Evolutionary conservation across 2,888 invertebrate species (phyloP).

Genomic region (Nowickia ferox): DNA sequence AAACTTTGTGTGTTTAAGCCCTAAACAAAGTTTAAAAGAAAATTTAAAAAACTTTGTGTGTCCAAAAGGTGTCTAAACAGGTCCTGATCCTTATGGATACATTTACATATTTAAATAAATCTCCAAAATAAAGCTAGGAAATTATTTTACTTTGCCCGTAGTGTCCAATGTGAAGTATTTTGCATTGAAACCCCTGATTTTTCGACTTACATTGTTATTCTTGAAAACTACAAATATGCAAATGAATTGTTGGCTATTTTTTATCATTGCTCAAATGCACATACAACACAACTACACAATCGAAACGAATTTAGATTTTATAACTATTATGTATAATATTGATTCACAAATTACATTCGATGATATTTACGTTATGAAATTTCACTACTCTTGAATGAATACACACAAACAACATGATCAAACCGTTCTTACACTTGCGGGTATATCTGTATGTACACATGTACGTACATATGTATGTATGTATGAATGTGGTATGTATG

Average conservation of each 20-base stretch:
- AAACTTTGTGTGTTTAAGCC: no score
- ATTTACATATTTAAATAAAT: no score
- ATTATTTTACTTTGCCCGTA: no score
- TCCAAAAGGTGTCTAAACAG: no score
- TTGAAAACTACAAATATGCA: not conserved
- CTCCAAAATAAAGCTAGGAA: no score
- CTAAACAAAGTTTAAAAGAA: no score
- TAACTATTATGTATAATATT: slow-evolving; percentile 42
- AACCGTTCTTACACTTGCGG: slow-evolving; percentile 22
- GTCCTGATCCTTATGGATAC: no score
- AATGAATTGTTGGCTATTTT: slow-evolving; percentile 20
- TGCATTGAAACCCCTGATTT: no score
- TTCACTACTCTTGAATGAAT: slow-evolving; percentile 80
- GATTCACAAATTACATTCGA: slow-evolving; percentile 71
- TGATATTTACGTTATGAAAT: slow-evolving; percentile 82
- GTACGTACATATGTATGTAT: not conserved
- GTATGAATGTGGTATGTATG: no score
- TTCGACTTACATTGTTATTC: not conserved
- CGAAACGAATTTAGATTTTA: slow-evolving; percentile 41
- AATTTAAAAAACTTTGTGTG: no score
- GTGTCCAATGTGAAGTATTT: no score
- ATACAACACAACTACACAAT: slow-evolving; percentile 60
- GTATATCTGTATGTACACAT: not conserved
- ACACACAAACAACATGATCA: slow-evolving; percentile 72
- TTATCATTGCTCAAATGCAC: slow-evolving; percentile 30